Evolutionary conservation across 1,140 invertebrate species (phyloP).

Genomic region (Myzus persicae): DNA sequence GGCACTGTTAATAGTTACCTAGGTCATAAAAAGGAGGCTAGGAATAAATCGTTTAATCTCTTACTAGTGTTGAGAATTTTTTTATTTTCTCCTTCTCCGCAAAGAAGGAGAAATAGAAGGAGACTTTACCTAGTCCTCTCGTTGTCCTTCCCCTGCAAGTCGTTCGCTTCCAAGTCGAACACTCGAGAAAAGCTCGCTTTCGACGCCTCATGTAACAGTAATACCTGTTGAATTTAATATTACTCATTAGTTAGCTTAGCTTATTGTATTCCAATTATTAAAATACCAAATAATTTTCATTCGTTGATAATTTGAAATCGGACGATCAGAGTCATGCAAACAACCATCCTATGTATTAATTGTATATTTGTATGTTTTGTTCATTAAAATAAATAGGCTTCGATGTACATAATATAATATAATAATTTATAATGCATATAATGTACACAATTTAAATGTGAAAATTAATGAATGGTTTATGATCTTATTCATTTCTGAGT

Average conservation of each 20-base stretch:
- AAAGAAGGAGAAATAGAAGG: conserved; percentile 29
- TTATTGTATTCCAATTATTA: neutral
- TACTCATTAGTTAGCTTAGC: conserved; percentile 6
- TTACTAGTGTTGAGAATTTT: conserved; percentile 10
- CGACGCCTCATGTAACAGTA: conserved; percentile 86
- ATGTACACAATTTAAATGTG: too few relatives aligned
- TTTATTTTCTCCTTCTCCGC: neutral
- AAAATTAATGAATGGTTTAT: neutral
- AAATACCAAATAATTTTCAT: neutral
- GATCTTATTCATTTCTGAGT: neutral
- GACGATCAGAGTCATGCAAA: neutral
- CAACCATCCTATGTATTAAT: neutral
- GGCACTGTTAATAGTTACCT: conserved; percentile 48
- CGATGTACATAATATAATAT: neutral
- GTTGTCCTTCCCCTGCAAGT: conserved; percentile 77
- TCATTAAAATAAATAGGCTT: neutral
- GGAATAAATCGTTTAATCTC: conserved; percentile 37
- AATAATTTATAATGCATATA: neutral
- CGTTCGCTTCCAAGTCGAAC: conserved; percentile 88
- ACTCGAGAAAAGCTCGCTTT: conserved; percentile 87
- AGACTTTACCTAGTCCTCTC: conserved; percentile 72
- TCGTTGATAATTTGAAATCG: neutral
- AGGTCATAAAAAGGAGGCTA: conserved; percentile 41
- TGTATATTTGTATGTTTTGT: neutral
- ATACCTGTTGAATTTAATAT: conserved; percentile 69